These are phyloP conservation scores for Alauda arvensis DNA, from an alignment of 2,797 vertebrate genomes.

Conservation along the genomic window DNA sequence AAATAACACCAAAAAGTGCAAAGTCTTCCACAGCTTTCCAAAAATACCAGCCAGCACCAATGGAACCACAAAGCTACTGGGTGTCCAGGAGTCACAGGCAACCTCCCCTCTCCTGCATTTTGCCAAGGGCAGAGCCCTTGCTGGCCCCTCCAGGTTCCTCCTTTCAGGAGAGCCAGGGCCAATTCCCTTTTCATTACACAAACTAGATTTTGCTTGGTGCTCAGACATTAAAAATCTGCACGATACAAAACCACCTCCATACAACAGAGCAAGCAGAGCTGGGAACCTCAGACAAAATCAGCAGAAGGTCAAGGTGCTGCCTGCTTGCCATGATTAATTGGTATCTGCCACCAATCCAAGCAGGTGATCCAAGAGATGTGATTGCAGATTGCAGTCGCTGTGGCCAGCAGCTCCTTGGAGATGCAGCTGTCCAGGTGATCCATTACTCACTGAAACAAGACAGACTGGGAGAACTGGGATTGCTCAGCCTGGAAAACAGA, in stretches of 20 bases:
- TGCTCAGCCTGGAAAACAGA: not conserved
- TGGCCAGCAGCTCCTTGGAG: not conserved
- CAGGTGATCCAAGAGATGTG: not conserved
- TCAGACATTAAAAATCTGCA: not conserved
- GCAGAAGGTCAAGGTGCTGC: not conserved
- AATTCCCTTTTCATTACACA: not conserved
- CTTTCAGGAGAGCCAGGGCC: not conserved
- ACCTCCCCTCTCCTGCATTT: not conserved
- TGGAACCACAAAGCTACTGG: not conserved
- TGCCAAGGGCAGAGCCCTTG: rapidly evolving
- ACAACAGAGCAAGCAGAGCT: not conserved
- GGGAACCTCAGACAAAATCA: not conserved
- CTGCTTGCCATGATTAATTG: not conserved
- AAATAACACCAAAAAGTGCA: not conserved
- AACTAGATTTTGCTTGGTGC: not conserved
- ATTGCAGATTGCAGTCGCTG: not conserved
- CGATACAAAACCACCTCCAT: rapidly evolving
- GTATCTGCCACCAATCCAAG: not conserved
- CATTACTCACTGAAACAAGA: not conserved
- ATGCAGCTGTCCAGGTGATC: not conserved
- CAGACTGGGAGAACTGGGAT: not conserved
- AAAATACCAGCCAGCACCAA: not conserved
- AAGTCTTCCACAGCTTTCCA: not conserved
- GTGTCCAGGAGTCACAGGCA: rapidly evolving
- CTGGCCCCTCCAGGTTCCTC: not conserved